Conservation (phyloP, 1,140 invertebrate species). For the Ruditapes philippinarum region DNA sequence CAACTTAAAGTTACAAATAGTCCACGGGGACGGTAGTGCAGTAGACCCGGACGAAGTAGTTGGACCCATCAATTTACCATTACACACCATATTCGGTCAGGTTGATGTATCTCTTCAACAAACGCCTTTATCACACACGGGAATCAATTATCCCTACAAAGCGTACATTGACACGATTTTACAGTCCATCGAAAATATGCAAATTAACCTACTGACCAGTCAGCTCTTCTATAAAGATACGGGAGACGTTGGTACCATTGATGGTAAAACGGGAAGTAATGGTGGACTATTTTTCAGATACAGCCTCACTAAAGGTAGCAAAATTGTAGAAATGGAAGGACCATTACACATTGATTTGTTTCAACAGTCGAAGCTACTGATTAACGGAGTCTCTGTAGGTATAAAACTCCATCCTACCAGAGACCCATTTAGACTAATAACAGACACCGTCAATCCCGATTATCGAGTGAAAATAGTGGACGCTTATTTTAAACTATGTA, state of each 20-base stretch:
- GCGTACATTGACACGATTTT: slow-evolving; percentile 67
- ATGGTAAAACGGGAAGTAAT: slow-evolving; percentile 35
- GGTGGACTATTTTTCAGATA: slow-evolving; percentile 19
- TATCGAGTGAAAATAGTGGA: slow-evolving; percentile 64
- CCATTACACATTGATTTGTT: slow-evolving; percentile 56
- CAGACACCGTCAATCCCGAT: not conserved
- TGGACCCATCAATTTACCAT: slow-evolving; percentile 4
- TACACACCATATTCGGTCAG: slow-evolving; percentile 39
- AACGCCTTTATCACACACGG: slow-evolving; percentile 21
- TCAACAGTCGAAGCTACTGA: slow-evolving; percentile 37
- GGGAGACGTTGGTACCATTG: slow-evolving; percentile 11
- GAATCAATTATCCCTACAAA: slow-evolving; percentile 64
- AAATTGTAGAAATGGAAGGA: slow-evolving; percentile 49
- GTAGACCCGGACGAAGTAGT: not conserved
- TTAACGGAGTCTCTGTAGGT: not conserved
- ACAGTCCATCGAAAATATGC: not conserved
- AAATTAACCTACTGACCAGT: not conserved
- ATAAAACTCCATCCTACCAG: not conserved
- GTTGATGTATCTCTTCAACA: slow-evolving; percentile 55
- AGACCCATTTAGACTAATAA: not conserved
- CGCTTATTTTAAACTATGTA: slow-evolving; percentile 50
- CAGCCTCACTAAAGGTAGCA: slow-evolving; percentile 15
- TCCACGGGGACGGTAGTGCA: not conserved
- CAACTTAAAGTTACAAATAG: slow-evolving; percentile 38
- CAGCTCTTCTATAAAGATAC: slow-evolving; percentile 54